These are phyloP conservation scores for Drosophila cardini DNA, from an alignment of 1,140 invertebrate species.

Conservation along the genomic window DNA sequence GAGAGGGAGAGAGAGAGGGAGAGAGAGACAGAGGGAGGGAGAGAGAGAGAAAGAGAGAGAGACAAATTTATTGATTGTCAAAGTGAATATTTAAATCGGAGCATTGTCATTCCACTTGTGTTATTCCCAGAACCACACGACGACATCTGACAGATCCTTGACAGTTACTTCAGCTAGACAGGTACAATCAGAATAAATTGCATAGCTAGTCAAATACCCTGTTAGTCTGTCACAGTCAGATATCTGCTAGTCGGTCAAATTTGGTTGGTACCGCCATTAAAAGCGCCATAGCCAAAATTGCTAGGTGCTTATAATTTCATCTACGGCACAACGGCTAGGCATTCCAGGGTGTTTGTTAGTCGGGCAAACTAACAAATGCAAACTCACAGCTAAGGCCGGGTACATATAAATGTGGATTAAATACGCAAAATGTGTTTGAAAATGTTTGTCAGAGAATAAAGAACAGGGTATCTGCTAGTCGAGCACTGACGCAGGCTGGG, in stretches of 20 bases:
- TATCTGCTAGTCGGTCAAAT: too few relatives aligned
- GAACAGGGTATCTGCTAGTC: neutral
- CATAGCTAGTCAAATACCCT: neutral
- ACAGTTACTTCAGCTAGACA: neutral
- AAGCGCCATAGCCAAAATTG: too few relatives aligned
- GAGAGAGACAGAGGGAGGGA: neutral
- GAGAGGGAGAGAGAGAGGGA: too few relatives aligned
- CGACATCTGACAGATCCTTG: conserved; percentile 14
- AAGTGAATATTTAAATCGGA: conserved; percentile 30
- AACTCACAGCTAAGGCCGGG: neutral
- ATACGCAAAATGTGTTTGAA: too few relatives aligned
- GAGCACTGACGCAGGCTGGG: neutral
- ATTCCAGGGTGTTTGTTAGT: neutral
- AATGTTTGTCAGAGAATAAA: too few relatives aligned
- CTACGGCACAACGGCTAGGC: too few relatives aligned
- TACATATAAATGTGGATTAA: neutral
- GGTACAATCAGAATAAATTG: neutral
- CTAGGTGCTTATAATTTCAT: too few relatives aligned
- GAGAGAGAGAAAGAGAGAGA: neutral
- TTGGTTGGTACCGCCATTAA: too few relatives aligned
- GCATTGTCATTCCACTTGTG: conserved; percentile 58
- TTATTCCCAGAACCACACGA: conserved; percentile 34
- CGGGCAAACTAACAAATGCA: too few relatives aligned
- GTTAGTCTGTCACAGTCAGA: neutral
- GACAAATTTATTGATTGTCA: neutral